These are phyloP conservation scores for Numenius phaeopus DNA, from an alignment of 2,797 vertebrate species.

Conservation along the genomic window DNA sequence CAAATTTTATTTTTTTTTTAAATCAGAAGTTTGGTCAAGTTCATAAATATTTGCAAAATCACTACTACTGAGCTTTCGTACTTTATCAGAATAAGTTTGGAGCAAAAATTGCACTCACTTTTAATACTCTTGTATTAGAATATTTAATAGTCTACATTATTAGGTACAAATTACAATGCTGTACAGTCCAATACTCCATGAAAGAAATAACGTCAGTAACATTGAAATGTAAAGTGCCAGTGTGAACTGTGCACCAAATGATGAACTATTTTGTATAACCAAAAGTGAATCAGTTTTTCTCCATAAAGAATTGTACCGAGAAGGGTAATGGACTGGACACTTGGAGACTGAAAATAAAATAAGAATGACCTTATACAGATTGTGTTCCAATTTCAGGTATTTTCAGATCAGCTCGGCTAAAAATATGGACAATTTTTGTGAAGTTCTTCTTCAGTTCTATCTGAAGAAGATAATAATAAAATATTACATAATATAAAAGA, in stretches of 20 bases:
- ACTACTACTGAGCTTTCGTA: neutral
- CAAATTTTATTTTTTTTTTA: neutral
- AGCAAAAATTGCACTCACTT: neutral
- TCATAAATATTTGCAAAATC: neutral
- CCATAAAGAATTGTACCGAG: neutral
- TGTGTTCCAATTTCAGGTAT: neutral
- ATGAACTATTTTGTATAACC: neutral
- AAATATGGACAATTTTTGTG: neutral
- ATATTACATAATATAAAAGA: neutral
- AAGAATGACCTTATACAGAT: neutral
- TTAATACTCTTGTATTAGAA: neutral
- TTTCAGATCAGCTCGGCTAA: neutral
- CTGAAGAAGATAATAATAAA: neutral
- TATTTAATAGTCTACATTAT: neutral
- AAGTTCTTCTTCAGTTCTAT: neutral
- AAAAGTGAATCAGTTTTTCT: neutral
- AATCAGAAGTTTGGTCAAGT: neutral
- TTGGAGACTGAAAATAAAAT: neutral
- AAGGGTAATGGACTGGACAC: neutral
- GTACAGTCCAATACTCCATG: neutral
- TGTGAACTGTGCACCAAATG: neutral
- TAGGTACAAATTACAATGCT: neutral
- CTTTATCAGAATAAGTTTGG: neutral
- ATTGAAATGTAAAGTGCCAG: neutral
- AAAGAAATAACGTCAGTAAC: neutral